Percentiles rank a stretch among this genome's conserved stretches.
phyloP scores from a whole-genome alignment of 2,113 vertebrate species.

The Bostrychus sinensis region DNA sequence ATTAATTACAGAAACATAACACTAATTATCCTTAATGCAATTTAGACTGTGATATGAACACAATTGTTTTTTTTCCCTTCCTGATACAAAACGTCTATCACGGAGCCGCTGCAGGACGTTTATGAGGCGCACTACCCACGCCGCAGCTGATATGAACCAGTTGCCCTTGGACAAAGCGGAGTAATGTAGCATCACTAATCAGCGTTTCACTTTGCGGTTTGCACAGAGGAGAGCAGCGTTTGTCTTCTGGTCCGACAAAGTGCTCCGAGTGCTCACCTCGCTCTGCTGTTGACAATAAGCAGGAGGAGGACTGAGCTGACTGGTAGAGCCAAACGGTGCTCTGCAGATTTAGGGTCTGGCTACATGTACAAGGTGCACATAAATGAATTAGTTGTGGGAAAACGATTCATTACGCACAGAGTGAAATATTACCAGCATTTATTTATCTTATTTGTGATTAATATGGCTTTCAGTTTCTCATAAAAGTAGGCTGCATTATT shows the following conservation, averaged over 20 bases:
- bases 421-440: no score
- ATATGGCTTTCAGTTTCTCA: no score
- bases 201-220: slow-evolving; percentile 64
- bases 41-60: slow-evolving; percentile 44
- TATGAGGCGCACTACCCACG: slow-evolving; percentile 49
- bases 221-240: slow-evolving; percentile 54
- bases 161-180: slow-evolving; percentile 73
- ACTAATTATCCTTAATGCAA: slow-evolving; percentile 51
- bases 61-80: slow-evolving; percentile 18
- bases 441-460: no score
- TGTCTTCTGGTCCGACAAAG: slow-evolving; percentile 54
- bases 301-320: slow-evolving; percentile 52
- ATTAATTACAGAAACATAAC: slow-evolving; percentile 32
- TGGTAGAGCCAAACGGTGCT: neutral
- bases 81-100: slow-evolving; percentile 59
- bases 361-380: neutral
- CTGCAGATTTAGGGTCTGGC: neutral
- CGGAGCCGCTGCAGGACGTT: slow-evolving; percentile 49
- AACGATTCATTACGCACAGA: no score
- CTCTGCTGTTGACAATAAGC: slow-evolving; percentile 67
- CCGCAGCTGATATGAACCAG: slow-evolving; percentile 69
- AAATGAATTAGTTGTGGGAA: no score
- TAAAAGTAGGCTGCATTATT: no score
- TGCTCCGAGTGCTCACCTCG: slow-evolving; percentile 58
- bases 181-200: slow-evolving; percentile 77